Conservation (phyloP, 2,113 vertebrate genomes). For the Gambusia affinis region DNA sequence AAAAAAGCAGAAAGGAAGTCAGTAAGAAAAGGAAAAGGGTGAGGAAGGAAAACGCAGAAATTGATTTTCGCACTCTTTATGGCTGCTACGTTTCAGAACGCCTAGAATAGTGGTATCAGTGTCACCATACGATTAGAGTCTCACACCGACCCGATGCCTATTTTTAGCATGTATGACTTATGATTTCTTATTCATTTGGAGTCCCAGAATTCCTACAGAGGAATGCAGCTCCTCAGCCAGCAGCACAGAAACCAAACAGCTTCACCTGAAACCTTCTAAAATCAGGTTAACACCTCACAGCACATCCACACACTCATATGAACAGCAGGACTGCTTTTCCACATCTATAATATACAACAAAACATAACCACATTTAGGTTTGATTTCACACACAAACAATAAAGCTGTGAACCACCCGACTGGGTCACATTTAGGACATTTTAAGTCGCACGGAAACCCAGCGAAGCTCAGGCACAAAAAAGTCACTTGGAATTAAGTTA, state of each 20-base stretch:
- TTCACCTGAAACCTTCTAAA: constrained; percentile 72
- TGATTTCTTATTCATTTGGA: constrained; percentile 3
- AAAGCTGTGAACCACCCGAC: constrained; percentile 38
- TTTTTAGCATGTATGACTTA: neutral
- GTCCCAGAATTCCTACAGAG: constrained; percentile 83
- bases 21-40: no score
- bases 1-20: neutral
- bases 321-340: constrained; percentile 12
- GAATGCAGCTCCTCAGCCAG: constrained; percentile 78
- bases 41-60: neutral
- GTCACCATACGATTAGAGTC: neutral
- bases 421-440: constrained; percentile 48
- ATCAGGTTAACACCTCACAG: constrained; percentile 60
- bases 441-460: constrained; percentile 71
- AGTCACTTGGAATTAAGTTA: constrained; percentile 75
- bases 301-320: constrained; percentile 34
- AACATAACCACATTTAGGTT: constrained; percentile 11
- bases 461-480: constrained; percentile 78
- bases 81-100: neutral
- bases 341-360: constrained; percentile 31
- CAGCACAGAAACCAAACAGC: constrained; percentile 78
- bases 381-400: constrained; percentile 30
- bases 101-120: neutral
- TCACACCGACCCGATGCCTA: neutral
- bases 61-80: neutral